phyloP scores from a whole-genome alignment of 2,113 vertebrate genomes.

The Turdus rufiventris region DNA sequence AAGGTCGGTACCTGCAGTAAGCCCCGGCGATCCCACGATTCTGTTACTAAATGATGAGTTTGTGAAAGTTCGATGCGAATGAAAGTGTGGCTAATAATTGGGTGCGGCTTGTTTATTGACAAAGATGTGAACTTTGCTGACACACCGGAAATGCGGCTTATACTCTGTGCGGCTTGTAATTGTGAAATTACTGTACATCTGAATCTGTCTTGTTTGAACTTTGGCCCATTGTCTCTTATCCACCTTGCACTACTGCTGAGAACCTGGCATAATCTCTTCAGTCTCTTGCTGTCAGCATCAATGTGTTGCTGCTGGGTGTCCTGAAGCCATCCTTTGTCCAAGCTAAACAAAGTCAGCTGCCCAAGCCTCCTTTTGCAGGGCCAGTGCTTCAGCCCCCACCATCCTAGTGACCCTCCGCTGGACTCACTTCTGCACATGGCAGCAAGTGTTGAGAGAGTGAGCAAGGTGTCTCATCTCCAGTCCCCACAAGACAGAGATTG shows the following conservation, averaged over 20 bases:
- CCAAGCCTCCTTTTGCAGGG: not conserved
- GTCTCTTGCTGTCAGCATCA: rapidly evolving
- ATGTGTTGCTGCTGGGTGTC: not conserved
- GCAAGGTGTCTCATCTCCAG: not conserved
- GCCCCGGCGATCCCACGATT: no score
- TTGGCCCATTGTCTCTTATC: not conserved
- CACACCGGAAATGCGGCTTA: no score
- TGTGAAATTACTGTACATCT: no score
- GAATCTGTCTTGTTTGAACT: not conserved
- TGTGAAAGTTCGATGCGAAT: no score
- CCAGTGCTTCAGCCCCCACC: not conserved
- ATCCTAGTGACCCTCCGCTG: rapidly evolving
- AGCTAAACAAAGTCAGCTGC: not conserved
- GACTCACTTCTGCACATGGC: not conserved
- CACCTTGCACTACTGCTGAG: not conserved
- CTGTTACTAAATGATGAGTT: no score
- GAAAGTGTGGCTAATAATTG: no score
- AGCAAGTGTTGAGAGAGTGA: not conserved
- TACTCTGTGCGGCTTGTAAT: no score
- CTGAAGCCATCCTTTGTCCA: not conserved
- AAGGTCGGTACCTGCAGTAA: no score
- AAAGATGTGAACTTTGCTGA: no score
- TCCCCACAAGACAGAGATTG: not conserved
- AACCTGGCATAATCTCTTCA: not conserved
- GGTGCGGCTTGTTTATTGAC: no score